Conservation (phyloP, 2,797 vertebrate species). For the Acipenser oxyrinchus region DNA sequence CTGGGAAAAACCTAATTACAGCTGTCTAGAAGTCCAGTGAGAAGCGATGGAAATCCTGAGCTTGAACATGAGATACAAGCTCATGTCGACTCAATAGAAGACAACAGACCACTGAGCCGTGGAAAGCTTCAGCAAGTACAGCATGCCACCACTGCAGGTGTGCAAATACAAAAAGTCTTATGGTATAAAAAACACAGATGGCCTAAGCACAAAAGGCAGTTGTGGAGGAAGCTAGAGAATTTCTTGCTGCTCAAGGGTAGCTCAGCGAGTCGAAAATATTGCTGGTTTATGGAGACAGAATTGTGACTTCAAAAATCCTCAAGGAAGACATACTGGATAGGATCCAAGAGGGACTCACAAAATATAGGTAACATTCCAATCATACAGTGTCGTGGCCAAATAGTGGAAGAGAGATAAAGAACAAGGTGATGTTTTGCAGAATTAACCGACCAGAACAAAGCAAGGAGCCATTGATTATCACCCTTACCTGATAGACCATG, state of each 20-base stretch:
- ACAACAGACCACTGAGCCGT: neutral
- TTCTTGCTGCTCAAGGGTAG: neutral
- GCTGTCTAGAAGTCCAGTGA: neutral
- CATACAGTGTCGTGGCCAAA: conserved; percentile 24
- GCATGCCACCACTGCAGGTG: neutral
- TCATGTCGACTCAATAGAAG: neutral
- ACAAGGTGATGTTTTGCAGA: too few species aligned
- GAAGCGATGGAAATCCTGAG: neutral
- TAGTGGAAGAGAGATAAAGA: too few species aligned
- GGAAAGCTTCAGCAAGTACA: conserved; percentile 7
- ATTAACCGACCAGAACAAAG: too few species aligned
- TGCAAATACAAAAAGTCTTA: too few species aligned
- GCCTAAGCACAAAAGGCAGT: neutral
- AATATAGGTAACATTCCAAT: conserved; percentile 21
- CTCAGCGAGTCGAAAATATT: conserved; percentile 1
- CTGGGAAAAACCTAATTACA: conserved; percentile 2
- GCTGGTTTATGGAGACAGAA: conserved; percentile 21
- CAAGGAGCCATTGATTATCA: too few species aligned
- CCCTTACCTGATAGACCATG: too few species aligned
- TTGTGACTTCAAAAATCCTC: conserved; percentile 37
- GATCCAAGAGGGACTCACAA: conserved; percentile 40
- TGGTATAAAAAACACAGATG: neutral
- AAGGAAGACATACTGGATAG: conserved; percentile 38
- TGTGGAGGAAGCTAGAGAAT: neutral
- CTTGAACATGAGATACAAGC: neutral